A percentile compares a stretch with the other conserved stretches of the same genome.
phyloP scores from a whole-genome alignment of 2,888 invertebrate genomes.

The Prostheceraeus crozeri region DNA sequence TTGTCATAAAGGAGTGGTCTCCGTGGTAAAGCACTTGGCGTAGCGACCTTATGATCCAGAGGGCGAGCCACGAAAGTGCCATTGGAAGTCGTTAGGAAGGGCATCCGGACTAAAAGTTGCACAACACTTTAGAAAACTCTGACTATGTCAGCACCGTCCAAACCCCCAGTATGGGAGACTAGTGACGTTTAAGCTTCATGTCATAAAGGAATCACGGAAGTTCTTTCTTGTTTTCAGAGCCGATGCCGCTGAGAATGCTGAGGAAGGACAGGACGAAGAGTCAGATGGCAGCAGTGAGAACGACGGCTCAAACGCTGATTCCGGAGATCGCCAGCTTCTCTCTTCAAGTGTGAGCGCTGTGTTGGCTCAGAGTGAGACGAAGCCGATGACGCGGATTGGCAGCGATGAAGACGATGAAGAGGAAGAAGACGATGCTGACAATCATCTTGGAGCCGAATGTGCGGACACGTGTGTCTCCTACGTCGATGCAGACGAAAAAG shows the following conservation, averaged over 20 bases:
- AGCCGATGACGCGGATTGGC: slow-evolving; percentile 47
- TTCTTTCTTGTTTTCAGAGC: too few relatives aligned
- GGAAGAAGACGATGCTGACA: slow-evolving; percentile 1
- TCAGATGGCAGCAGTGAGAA: slow-evolving; percentile 44
- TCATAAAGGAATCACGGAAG: too few relatives aligned
- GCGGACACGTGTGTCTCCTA: neutral
- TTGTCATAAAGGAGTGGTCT: too few relatives aligned
- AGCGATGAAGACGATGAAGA: slow-evolving; percentile 23
- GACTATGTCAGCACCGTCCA: too few relatives aligned
- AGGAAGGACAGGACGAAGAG: slow-evolving; percentile 6
- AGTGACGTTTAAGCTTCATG: too few relatives aligned
- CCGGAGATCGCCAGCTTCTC: neutral
- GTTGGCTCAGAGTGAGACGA: slow-evolving; percentile 53
- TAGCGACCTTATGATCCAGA: too few relatives aligned
- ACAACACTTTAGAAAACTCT: too few relatives aligned
- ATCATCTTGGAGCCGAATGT: neutral
- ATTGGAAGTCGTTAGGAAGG: neutral
- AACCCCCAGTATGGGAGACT: too few relatives aligned
- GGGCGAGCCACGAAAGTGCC: neutral
- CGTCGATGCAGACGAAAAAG: slow-evolving; percentile 25
- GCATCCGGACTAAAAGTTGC: too few relatives aligned
- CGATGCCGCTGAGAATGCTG: slow-evolving; percentile 24
- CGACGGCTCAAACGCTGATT: slow-evolving; percentile 44
- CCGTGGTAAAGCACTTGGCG: too few relatives aligned
- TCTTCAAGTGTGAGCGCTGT: neutral